These are phyloP conservation scores for Operophtera brumata DNA, from an alignment of 2,888 invertebrate genomes.

Conservation along the genomic window DNA sequence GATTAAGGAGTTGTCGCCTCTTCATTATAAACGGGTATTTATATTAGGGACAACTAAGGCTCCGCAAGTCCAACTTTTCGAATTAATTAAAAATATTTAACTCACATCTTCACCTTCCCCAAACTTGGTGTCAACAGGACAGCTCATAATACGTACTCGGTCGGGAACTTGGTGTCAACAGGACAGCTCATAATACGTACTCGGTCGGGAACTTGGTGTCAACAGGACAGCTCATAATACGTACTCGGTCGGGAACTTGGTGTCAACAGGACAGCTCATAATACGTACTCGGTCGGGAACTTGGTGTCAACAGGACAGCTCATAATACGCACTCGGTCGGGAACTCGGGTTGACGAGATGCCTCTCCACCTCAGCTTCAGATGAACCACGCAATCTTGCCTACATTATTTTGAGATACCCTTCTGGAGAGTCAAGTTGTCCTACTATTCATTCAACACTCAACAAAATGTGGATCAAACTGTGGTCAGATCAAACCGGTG, in stretches of 20 bases:
- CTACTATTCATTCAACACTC: too few relatives aligned
- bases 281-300: neutral
- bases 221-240: slow-evolving; percentile 27
- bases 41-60: slow-evolving; percentile 46
- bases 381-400: too few relatives aligned
- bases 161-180: slow-evolving; percentile 2
- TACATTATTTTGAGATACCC: too few relatives aligned
- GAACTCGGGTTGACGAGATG: neutral
- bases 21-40: slow-evolving; percentile 54
- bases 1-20: slow-evolving; percentile 46
- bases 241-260: slow-evolving; percentile 1
- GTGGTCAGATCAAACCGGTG: too few relatives aligned
- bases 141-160: slow-evolving; percentile 7
- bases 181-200: slow-evolving; percentile 25
- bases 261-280: slow-evolving; percentile 27
- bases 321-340: neutral
- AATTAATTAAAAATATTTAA: slow-evolving; percentile 63
- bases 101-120: slow-evolving; percentile 45
- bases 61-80: slow-evolving; percentile 51
- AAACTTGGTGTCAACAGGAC: slow-evolving; percentile 26
- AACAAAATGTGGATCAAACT: too few relatives aligned
- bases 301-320: slow-evolving; percentile 28
- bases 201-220: slow-evolving; percentile 3
- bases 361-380: too few relatives aligned
- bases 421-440: too few relatives aligned